Base-by-base conservation (phyloP, 2,797 vertebrate species). In the Halcyon chelicuti region DNA sequence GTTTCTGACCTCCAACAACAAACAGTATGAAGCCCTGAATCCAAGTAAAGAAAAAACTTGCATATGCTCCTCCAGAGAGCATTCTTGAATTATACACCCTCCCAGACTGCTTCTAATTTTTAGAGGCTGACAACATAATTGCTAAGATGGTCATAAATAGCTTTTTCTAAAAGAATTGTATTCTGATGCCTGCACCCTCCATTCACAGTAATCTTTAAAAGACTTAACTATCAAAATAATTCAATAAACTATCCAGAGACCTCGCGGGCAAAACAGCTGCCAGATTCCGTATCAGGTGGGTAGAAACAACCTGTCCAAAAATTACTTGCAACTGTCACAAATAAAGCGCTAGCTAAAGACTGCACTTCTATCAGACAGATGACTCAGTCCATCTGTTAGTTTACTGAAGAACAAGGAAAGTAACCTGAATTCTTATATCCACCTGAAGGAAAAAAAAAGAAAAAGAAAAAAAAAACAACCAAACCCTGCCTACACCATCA, bases 341-440 rank as follows among this genome's bases (percentile, higher is more conserved):
- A 91, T 80, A 74, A 88, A 94, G 79, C 26, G 29, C 42, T 39
- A 95, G 72, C 78, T 94, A 46, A 95, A 84, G 88, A 90, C 91
- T 31, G 73, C 66, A 90, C 73, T 93, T 94, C 66, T 84, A 93
- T 88, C 93, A 97, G 95, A 96, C 96, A 86, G 85, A 96, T 94
- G 94, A 97, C 78, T 94, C 91, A 78, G 81, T 86, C 92, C 93
- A 91, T 93, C 95, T 96, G 94, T 63, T 90, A 85, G 80, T 93
- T 86, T 82, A 95, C 74, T 85, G 87, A 72, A 86, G 86, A 93
- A 86, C 28, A 92, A 80, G 60, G 57, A 94, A 88, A 93, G 71
- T 83, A 96, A 95, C 92, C 86, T 83, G 72, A 95, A 95, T 95
- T 96, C 86, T 66, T 91, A 63, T 10, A 93, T 67, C 67, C 77